Percentiles rank a stretch among this genome's conserved stretches.
phyloP scores from a whole-genome alignment of 2,113 vertebrate genomes.

The Pachyramphus minor region DNA sequence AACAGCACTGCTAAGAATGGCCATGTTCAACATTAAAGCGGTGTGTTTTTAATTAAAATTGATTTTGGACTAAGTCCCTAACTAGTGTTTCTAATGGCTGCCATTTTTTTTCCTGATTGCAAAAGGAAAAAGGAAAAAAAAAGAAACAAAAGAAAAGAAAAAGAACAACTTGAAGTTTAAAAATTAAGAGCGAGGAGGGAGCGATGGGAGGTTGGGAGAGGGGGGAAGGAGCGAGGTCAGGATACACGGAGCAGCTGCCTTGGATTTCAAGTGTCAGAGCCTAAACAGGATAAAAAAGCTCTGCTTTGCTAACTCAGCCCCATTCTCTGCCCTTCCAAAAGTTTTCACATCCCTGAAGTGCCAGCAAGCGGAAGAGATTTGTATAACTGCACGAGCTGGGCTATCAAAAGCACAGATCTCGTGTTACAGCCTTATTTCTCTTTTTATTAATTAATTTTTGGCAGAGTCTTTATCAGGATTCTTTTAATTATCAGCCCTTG shows the following conservation, averaged over 20 bases:
- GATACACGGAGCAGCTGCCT: not conserved
- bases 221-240: not conserved
- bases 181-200: not conserved
- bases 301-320: not conserved
- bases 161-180: slow-evolving; percentile 11
- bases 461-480: not conserved
- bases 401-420: not conserved
- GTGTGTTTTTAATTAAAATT: slow-evolving; percentile 75
- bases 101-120: slow-evolving; percentile 32
- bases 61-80: slow-evolving; percentile 69
- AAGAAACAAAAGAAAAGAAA: not conserved
- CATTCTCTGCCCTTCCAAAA: not conserved
- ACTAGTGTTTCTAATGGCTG: slow-evolving; percentile 51
- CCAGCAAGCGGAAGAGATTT: not conserved
- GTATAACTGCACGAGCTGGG: not conserved
- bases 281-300: not conserved
- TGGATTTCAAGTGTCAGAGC: not conserved
- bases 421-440: not conserved
- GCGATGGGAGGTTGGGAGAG: not conserved
- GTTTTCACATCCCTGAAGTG: not conserved
- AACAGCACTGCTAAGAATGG: slow-evolving; percentile 25
- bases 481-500: slow-evolving; percentile 18
- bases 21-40: slow-evolving; percentile 22
- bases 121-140: not conserved
- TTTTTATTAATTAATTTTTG: slow-evolving; percentile 15